Evolutionary conservation across 2,797 vertebrate genomes (phyloP).

Genomic region (Anniella stebbinsi): DNA sequence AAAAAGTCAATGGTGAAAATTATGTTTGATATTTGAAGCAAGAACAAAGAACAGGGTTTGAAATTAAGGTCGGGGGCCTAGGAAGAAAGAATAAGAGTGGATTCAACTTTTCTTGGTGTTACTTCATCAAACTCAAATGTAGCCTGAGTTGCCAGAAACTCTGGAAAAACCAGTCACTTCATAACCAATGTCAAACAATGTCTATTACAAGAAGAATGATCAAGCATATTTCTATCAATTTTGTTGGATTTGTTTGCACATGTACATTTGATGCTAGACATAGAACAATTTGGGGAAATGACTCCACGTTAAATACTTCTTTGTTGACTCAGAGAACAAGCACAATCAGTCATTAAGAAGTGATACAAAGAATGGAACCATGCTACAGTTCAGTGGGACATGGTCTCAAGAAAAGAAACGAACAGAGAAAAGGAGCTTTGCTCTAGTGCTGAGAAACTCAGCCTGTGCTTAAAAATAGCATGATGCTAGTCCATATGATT

Average conservation of each 20-base stretch:
- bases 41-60: neutral
- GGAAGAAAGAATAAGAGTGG: neutral
- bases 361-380: neutral
- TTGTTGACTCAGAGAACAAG: neutral
- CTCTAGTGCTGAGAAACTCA: neutral
- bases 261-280: neutral
- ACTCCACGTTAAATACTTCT: neutral
- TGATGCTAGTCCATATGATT: neutral
- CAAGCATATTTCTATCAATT: neutral
- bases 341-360: neutral
- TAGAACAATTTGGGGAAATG: neutral
- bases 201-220: neutral
- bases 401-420: neutral
- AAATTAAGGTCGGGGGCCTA: neutral
- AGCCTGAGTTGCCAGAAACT: neutral
- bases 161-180: conserved; percentile 22
- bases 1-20: neutral
- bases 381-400: neutral
- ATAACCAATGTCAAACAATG: neutral
- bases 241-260: conserved; percentile 22
- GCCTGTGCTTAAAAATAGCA: neutral
- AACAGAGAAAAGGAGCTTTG: no score
- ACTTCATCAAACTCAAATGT: neutral
- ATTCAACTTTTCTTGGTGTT: neutral
- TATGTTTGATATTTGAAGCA: neutral